These are phyloP conservation scores for Pangasianodon gigas DNA, from an alignment of 2,113 vertebrate genomes.

Conservation along the genomic window DNA sequence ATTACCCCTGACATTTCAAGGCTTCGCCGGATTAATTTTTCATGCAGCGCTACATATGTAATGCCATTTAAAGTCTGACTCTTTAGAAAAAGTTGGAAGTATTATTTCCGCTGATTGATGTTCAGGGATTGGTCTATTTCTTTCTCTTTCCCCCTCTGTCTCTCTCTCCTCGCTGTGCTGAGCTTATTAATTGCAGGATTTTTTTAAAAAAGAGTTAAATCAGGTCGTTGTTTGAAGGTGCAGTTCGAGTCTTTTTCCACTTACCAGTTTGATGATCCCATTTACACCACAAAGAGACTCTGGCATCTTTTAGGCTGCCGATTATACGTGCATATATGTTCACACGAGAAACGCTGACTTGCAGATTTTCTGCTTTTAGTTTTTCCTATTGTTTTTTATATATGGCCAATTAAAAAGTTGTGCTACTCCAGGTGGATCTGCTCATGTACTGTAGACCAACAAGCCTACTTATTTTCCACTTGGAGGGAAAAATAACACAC, in stretches of 20 bases:
- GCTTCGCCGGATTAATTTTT: slow-evolving; percentile 92
- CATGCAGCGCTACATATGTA: slow-evolving; percentile 93
- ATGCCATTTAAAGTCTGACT: slow-evolving; percentile 95
- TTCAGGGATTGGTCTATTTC: slow-evolving; percentile 79
- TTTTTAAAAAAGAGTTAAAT: slow-evolving; percentile 38
- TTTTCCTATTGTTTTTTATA: slow-evolving; percentile 20
- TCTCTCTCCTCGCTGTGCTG: background rate
- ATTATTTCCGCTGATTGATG: slow-evolving; percentile 89
- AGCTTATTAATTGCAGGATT: slow-evolving; percentile 26
- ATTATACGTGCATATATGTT: slow-evolving; percentile 11
- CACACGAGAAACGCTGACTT: background rate
- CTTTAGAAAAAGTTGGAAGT: slow-evolving; percentile 77
- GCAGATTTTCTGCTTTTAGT: slow-evolving; percentile 24
- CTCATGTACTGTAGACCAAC: background rate
- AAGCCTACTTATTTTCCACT: slow-evolving; percentile 1
- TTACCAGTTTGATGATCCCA: slow-evolving; percentile 54
- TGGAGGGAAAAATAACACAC: background rate
- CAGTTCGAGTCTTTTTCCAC: slow-evolving; percentile 25
- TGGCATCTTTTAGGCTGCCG: background rate
- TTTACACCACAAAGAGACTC: slow-evolving; percentile 56
- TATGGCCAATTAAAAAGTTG: slow-evolving; percentile 29
- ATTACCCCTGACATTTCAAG: slow-evolving; percentile 96
- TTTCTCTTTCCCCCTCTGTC: slow-evolving; percentile 38
- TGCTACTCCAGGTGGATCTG: slow-evolving; percentile 40
- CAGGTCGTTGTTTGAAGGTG: slow-evolving; percentile 40